phyloP scores from a whole-genome alignment of 1,140 invertebrate genomes.

The Scaptomyza graminum region DNA sequence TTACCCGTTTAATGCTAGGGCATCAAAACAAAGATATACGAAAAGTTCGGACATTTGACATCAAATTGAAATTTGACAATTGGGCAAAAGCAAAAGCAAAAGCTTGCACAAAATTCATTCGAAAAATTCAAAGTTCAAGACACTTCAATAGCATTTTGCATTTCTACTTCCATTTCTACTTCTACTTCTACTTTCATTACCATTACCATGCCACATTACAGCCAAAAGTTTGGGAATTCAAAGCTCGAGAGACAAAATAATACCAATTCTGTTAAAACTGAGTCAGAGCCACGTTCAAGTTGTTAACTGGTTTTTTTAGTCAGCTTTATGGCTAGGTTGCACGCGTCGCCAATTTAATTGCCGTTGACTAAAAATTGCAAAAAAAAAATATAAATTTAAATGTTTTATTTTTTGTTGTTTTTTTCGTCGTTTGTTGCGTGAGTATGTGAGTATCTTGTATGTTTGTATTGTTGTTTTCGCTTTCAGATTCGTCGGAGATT shows the following conservation, averaged over 20 bases:
- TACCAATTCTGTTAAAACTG: constrained; percentile 24
- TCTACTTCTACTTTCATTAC: not conserved
- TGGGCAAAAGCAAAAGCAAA: constrained; percentile 6
- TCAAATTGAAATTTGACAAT: constrained; percentile 46
- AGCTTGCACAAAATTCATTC: not conserved
- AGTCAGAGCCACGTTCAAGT: constrained; percentile 2
- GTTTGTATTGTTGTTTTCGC: constrained; percentile 55
- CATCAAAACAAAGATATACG: constrained; percentile 17
- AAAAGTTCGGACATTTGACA: constrained; percentile 28
- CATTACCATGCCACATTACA: constrained; percentile 13
- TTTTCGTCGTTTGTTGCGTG: constrained; percentile 21
- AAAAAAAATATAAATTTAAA: constrained; percentile 44
- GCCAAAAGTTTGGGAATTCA: constrained; percentile 2
- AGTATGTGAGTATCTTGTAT: constrained; percentile 12
- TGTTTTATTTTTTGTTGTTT: constrained; percentile 28
- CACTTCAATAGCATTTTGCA: not conserved
- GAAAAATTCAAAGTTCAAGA: not conserved
- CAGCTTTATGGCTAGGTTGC: constrained; percentile 70
- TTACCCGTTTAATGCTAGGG: not conserved
- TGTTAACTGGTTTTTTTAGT: constrained; percentile 6
- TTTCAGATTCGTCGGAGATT: constrained; percentile 75
- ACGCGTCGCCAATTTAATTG: constrained; percentile 74
- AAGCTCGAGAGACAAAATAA: not conserved
- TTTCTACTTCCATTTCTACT: not conserved
- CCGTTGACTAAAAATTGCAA: constrained; percentile 63